Base-by-base conservation (phyloP, 2,888 invertebrate species). In the Epistrophe grossulariae region DNA sequence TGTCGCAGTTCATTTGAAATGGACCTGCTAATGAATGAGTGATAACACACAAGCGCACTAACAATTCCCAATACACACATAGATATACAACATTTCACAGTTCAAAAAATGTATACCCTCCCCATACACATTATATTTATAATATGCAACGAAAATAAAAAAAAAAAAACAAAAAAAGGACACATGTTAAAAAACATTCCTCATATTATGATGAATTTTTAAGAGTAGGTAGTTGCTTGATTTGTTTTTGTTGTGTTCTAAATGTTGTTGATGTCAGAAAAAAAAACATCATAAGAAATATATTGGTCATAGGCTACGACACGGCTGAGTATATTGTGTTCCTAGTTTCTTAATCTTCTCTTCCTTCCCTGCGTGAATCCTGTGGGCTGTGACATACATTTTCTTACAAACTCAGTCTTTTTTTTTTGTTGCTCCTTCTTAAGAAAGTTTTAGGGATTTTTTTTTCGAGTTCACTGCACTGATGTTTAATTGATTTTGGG, bases 21-120 rank as follows among this genome's bases (percentile, higher is more conserved):
- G 81, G 70, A 71, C 76, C 64, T 74, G 60, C 74, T 74, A 76
- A 81, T 81, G 80, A 81, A 81, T 81, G 80, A 70, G 35, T 52
- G 60, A 62, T 70, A 76, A 38, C 45, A 76, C 70, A 62, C 70
- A 62, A 55, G 43, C 31, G 62, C 60, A 68, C 24, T 43, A 45
- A 57, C 52, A 60, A 64, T 0, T 40, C 15, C 5, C 11, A 28
- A 1, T 28, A 28, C 43, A 64, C 45, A 62, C 13, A 60, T 0
- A 40, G 4, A 24, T 24, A 50, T 24, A 24, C 24, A 52, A 28
- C 13, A 52, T 50, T 50, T 24, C 55, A 55, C 28, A 55, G 8
- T 28, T 15, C 52, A 15, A 9, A n/a, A 55, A 62, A 43, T 62
- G 43, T 62, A 28, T 43, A 24, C 43, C 19, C 43, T 43, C 9